phyloP scores from a whole-genome alignment of 1,140 invertebrate genomes.

The Leptoteleia sp. region DNA sequence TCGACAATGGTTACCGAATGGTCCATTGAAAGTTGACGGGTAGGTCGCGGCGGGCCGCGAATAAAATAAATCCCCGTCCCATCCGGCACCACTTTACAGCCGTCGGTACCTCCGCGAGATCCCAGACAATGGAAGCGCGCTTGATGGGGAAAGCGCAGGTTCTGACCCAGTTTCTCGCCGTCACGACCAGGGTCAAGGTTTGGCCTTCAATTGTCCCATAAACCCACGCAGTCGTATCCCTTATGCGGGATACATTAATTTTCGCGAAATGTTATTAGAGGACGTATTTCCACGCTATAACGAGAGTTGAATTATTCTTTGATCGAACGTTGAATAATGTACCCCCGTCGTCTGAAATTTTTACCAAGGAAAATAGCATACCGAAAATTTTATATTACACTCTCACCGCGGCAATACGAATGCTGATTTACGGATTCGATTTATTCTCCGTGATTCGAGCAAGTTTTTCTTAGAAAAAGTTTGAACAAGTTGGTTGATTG shows the following conservation, averaged over 20 bases:
- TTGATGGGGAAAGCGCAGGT: conserved; percentile 72
- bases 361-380: too few species aligned
- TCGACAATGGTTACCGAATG: conserved; percentile 14
- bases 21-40: conserved; percentile 12
- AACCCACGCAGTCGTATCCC: conserved; percentile 62
- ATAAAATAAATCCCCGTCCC: conserved; percentile 40
- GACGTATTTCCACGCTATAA: conserved; percentile 4
- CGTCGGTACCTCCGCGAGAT: conserved; percentile 35
- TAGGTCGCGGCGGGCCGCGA: not conserved
- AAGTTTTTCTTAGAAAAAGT: too few species aligned
- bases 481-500: too few species aligned
- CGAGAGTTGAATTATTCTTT: conserved; percentile 2
- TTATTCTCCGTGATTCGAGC: too few species aligned
- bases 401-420: not conserved
- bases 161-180: conserved; percentile 71
- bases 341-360: not conserved
- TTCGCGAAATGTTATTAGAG: conserved; percentile 7
- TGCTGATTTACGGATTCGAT: not conserved
- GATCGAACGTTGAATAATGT: not conserved
- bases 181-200: conserved; percentile 74
- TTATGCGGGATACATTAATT: conserved; percentile 56
- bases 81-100: conserved; percentile 18
- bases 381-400: too few species aligned
- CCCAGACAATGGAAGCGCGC: conserved; percentile 61
- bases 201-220: conserved; percentile 70